phyloP scores from a whole-genome alignment of 2,888 invertebrate species.

The Pammene aurita region DNA sequence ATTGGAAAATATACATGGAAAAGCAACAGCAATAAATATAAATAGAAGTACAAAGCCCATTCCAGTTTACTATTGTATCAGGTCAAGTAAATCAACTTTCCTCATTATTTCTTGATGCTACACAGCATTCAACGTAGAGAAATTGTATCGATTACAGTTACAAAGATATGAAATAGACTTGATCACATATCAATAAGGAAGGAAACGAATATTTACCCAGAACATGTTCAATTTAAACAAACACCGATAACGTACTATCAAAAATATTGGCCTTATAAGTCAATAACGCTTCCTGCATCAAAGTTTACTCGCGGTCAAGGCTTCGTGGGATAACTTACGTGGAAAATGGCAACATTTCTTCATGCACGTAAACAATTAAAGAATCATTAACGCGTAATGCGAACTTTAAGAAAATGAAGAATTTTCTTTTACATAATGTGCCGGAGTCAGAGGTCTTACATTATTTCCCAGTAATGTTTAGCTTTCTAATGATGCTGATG shows the following conservation, averaged over 20 bases:
- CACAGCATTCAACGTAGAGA: too few species aligned
- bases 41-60: too few species aligned
- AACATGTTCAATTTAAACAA: constrained; percentile 42
- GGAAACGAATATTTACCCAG: constrained; percentile 43
- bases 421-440: constrained; percentile 33
- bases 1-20: too few species aligned
- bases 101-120: too few species aligned
- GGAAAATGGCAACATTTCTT: constrained; percentile 10
- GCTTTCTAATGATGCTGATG: constrained; percentile 34
- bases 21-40: too few species aligned
- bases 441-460: constrained; percentile 24
- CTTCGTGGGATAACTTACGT: constrained; percentile 10
- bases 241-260: constrained; percentile 45
- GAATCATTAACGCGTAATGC: constrained; percentile 15
- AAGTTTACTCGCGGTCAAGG: constrained; percentile 45
- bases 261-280: constrained; percentile 37
- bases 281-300: constrained; percentile 48
- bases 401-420: constrained; percentile 19
- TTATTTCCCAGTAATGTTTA: constrained; percentile 28
- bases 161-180: background rate
- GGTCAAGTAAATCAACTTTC: too few species aligned
- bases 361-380: constrained; percentile 16
- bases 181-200: constrained; percentile 25
- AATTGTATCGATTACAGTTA: too few species aligned
- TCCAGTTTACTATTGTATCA: too few species aligned